Base-by-base conservation (phyloP, 2,113 vertebrate genomes). In the Aix galericulata region DNA sequence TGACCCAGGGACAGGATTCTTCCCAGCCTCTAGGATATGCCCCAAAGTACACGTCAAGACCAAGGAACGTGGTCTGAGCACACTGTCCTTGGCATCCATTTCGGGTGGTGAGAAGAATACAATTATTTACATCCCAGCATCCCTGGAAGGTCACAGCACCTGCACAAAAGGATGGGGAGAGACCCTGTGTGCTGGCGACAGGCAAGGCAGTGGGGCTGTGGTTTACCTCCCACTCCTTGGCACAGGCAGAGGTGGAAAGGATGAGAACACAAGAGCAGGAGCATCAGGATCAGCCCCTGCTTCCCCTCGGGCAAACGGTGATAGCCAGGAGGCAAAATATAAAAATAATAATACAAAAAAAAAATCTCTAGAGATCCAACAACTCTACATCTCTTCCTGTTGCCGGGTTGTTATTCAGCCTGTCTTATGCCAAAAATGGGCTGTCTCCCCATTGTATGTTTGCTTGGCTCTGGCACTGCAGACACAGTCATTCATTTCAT, bases 401-500 rank as follows among this genome's bases (percentile, higher is more conserved):
- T 75, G 66, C 27, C 6, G 5, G 23, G 25, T 10, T 90, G 62
- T 91, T 94, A 69, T 36, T 84, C 69, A 86, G 50, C 50, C 13
- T 46, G 82, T 60, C 40, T 62, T 32, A 29, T 15, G 67, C 63
- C 75, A 86, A 91, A 92, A 93, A 69, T 14, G 72, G 91, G 82
- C 82, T 71, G 59, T 40, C 22, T 88, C 72, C 34, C 76, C 50
- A 76, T 8, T 80, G 48, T 48, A 48, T 9, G 36, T 40, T 83
- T 90, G 82, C 73, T 86, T 36, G 69, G 92, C 64, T 92, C 68
- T 59, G 76, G 64, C 76, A 81, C 23, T 63, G 80, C 64, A 80
- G 86, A 86, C 44, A 91, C 27, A 86, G 81, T 40, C 93, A 93
- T 96, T 95, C 93, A 91, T 96, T 91, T 89, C 63, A 86, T 87